Percentiles rank a stretch among this genome's conserved stretches.
Conservation (phyloP, 2,888 invertebrate genomes). For the Orthosia incerta region DNA sequence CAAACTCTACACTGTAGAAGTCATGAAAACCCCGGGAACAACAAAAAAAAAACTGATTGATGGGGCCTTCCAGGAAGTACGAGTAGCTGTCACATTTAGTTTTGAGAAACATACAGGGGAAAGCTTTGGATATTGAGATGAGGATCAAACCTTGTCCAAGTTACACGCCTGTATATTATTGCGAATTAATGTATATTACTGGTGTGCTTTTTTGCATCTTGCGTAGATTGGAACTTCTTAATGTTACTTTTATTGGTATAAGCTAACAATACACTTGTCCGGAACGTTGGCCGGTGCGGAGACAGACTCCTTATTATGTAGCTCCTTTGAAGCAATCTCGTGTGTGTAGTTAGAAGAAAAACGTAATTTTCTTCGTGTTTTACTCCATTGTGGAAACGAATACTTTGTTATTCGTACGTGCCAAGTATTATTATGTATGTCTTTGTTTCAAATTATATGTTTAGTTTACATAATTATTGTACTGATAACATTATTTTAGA, state of each 20-base stretch:
- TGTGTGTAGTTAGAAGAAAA: conserved; percentile 51
- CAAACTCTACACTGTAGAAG: too few species aligned
- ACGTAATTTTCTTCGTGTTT: conserved; percentile 45
- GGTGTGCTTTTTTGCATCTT: background rate
- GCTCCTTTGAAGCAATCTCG: conserved; percentile 57
- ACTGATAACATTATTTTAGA: too few species aligned
- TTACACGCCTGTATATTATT: too few species aligned
- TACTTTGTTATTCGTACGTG: conserved; percentile 7
- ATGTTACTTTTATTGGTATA: background rate
- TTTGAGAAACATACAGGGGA: too few species aligned
- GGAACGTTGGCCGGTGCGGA: conserved; percentile 60
- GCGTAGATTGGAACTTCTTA: conserved; percentile 6
- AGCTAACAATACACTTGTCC: conserved; percentile 57
- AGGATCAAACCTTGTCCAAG: too few species aligned
- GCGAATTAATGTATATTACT: too few species aligned
- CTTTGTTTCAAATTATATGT: background rate
- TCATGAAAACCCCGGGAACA: too few species aligned
- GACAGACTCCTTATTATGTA: conserved; percentile 58
- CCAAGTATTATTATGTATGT: background rate
- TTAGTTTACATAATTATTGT: background rate
- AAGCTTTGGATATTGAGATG: too few species aligned
- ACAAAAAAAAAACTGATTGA: too few species aligned
- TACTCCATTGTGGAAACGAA: conserved; percentile 44
- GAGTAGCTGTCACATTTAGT: too few species aligned
- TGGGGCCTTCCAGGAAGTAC: too few species aligned